Base-by-base conservation (phyloP, 2,113 vertebrate genomes). In the Aegypius monachus region DNA sequence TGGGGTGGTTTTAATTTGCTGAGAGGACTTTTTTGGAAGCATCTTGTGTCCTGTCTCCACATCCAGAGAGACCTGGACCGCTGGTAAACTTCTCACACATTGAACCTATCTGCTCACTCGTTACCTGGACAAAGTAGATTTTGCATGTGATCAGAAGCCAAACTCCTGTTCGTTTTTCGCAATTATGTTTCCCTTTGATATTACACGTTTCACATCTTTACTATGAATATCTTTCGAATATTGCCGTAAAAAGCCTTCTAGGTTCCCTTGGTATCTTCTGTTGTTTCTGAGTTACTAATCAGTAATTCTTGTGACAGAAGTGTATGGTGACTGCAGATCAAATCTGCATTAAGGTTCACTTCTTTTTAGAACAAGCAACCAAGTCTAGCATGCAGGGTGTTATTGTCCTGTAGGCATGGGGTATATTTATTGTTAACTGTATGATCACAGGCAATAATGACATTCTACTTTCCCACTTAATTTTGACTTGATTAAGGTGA, bases 401-500 rank as follows among this genome's bases (percentile, higher is more conserved):
- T 90, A 74, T 34, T 93, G 68, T 62, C 75, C 68, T 90, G 34
- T 63, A 82, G 47, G 52, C 59, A 82, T 36, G 50, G 66, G 65
- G 15, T 93, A 10, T 73, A 61, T 90, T 68, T 93, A 59, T 79
- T 90, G 77, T 81, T 91, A 85, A 77, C 77, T 77, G 27, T 84
- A 52, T 90, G 90, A 93, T 97, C 92, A 93, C 74, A 95, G 55
- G 55, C 82, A 86, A 71, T 94, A 95, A 81, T 79, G 70, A 75
- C 56, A 66, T 86, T 79, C 52, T 88, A 31, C 88, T 95, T 98
- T 91, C 66, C 45, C 81, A 77, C 93, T 97, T 97, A 74, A 71
- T 90, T 94, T 91, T 94, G 52, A 86, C 63, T 93, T 95, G 89
- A 77, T 81, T 96, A 90, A 95, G 23, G 8, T 75, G 56, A 93